Conservation (phyloP, 2,113 vertebrate genomes). For the Crotophaga sulcirostris region DNA sequence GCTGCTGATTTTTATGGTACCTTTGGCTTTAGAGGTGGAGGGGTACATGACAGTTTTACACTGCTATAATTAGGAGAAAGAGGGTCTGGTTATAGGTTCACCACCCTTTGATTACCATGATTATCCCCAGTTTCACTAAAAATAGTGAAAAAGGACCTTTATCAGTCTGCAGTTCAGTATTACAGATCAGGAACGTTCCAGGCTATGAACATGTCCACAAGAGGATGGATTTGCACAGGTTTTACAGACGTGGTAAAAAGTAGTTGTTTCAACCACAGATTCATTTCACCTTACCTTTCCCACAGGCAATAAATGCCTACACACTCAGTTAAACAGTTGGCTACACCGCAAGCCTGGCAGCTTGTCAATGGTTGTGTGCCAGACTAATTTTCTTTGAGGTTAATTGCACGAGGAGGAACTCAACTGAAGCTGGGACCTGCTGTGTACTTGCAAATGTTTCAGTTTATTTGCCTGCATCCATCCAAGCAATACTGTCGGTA, state of each 20-base stretch:
- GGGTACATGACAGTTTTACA: neutral
- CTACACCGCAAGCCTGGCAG: neutral
- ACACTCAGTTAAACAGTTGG: conserved; percentile 10
- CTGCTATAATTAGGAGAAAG: neutral
- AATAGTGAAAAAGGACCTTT: neutral
- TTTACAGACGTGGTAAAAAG: neutral
- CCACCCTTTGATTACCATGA: neutral
- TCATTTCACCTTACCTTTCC: conserved; percentile 5
- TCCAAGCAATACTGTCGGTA: neutral
- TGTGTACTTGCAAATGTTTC: neutral
- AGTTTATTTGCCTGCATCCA: neutral
- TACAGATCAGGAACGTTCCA: fast-evolving
- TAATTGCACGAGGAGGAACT: conserved; percentile 25
- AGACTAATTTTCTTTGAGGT: conserved; percentile 48
- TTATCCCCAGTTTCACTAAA: neutral
- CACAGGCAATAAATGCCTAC: conserved; percentile 26
- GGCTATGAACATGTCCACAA: neutral
- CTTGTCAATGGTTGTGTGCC: neutral
- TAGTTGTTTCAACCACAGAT: neutral
- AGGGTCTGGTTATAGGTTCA: neutral
- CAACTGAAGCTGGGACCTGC: conserved; percentile 2
- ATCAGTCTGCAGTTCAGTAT: neutral
- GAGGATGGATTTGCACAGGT: neutral
- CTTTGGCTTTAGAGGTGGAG: neutral
- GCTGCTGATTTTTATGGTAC: neutral